Base-by-base conservation (phyloP, 2,113 vertebrate species). In the Pterocles orientalis region DNA sequence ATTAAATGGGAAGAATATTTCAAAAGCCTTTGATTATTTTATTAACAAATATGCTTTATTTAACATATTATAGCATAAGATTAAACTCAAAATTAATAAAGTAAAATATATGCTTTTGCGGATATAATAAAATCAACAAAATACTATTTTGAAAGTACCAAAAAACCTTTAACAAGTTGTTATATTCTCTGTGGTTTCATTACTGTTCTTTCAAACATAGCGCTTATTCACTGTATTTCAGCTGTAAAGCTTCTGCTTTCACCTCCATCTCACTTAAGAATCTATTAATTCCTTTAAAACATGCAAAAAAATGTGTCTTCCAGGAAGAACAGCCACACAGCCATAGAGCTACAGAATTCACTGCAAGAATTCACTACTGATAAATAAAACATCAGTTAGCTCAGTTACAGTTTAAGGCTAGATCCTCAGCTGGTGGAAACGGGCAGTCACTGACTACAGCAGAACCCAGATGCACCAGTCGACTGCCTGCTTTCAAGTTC, bases 31-130 rank as follows among this genome's bases (percentile, higher is more conserved):
- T 34, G 36, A 86, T 39, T 9, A 73, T 75, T 91, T 97, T 87
- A 70, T 92, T 93, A 96, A 95, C 41, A 92, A 96, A 70, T 90
- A 70, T 8, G 23, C 53, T 94, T 97, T 95, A 58, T 71, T 92
- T 89, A 91, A 65, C 82, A 57, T 69, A 69, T 72, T 61, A 61
- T 53, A 45, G 45, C 72, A 48, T 78, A 82, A 91, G 86, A 77
- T 56, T 84, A 88, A 92, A 70, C 36, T 93, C 47, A 87, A 58
- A 78, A 65, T 56, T 62, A 25, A 64, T 92, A 25, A 89, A 69
- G 73, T 88, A 88, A 94, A 88, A 84, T 84, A 93, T 61, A 90
- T 58, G 78, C 33, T 80, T 90, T 86, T 89, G 69, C 50, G 84
- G 72, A 82, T 93, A 89, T 7, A 88, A 47, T 41, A 78, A 68